Evolutionary conservation across 2,113 vertebrate genomes (phyloP).

Genomic region (Uropsilus gracilis): DNA sequence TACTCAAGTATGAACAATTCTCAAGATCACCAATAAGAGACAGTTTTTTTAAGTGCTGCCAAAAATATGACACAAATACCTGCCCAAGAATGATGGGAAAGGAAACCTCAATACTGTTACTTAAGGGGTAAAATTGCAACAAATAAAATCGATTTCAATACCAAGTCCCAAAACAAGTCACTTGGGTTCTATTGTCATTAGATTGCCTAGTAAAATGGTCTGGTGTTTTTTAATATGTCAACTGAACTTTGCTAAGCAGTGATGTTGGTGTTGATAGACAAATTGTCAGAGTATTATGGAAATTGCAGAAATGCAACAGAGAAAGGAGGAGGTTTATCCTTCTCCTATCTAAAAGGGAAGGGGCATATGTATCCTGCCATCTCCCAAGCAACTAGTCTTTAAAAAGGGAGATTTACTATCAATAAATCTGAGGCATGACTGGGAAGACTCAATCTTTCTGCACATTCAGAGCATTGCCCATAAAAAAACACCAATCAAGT

Average conservation of each 20-base stretch:
- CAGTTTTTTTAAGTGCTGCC: slow-evolving; percentile 47
- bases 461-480: not conserved
- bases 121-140: slow-evolving; percentile 11
- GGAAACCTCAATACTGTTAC: slow-evolving; percentile 3
- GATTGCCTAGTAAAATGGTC: not conserved
- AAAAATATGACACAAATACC: slow-evolving; percentile 29
- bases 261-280: not conserved
- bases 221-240: slow-evolving; percentile 2
- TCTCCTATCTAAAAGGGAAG: not conserved
- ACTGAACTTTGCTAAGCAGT: not conserved
- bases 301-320: not conserved
- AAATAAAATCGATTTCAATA: slow-evolving; percentile 32
- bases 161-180: not conserved
- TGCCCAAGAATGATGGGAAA: not conserved
- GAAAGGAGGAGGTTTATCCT: not conserved
- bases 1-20: slow-evolving; percentile 52
- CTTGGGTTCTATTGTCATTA: slow-evolving; percentile 6
- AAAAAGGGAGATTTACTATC: not conserved
- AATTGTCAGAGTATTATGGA: not conserved
- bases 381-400: slow-evolving; percentile 1
- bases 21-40: slow-evolving; percentile 47
- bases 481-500: slow-evolving; percentile 42
- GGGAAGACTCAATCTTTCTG: not conserved
- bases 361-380: not conserved
- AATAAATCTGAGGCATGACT: not conserved